phyloP scores from a whole-genome alignment of 2,888 invertebrate genomes.

The Leucoptera coffeella region DNA sequence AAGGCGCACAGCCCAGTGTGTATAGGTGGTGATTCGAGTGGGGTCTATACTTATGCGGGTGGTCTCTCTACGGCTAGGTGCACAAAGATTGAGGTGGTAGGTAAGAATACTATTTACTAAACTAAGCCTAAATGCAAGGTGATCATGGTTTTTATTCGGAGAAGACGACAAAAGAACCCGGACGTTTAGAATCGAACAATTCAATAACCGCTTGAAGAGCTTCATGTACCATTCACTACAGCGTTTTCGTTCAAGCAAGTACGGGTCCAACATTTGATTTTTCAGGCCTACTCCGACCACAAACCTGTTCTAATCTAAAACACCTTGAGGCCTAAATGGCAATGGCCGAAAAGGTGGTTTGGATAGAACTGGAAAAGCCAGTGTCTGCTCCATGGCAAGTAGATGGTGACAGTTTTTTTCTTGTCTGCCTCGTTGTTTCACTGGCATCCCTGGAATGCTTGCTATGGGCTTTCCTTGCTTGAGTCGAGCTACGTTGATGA shows the following conservation, averaged over 20 bases:
- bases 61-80: no score
- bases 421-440: constrained; percentile 7
- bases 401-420: constrained; percentile 6
- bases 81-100: not conserved
- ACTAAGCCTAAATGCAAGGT: not conserved
- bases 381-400: constrained; percentile 8
- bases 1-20: not conserved
- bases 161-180: not conserved
- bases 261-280: no score
- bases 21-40: not conserved
- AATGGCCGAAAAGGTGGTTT: not conserved
- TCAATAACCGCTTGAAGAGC: no score
- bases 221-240: no score
- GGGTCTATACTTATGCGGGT: no score
- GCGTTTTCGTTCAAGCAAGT: no score
- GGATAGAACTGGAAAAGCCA: constrained; percentile 1
- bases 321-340: constrained; percentile 1
- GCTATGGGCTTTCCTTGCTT: no score
- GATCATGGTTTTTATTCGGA: no score
- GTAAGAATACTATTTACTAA: not conserved
- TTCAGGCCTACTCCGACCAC: constrained; percentile 5
- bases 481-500: no score
- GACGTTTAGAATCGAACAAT: constrained; percentile 4
- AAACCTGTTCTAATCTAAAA: constrained; percentile 1
- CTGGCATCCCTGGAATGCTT: constrained; percentile 1